These are phyloP conservation scores for Neosilurus hyrtlii DNA, from an alignment of 2,797 vertebrate species.

Conservation along the genomic window DNA sequence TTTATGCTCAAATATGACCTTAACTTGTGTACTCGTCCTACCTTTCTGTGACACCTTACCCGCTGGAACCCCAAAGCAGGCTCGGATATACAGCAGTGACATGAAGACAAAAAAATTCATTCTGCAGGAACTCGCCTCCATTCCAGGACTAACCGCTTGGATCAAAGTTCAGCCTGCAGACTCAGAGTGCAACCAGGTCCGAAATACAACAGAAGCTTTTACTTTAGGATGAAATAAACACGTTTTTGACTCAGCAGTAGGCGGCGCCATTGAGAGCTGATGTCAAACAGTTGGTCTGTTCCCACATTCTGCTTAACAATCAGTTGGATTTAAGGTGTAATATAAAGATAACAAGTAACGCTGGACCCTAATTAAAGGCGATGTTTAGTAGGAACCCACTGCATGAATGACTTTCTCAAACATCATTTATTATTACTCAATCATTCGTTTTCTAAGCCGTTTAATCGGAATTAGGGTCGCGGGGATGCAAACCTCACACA, in stretches of 20 bases:
- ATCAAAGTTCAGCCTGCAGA: conserved; percentile 61
- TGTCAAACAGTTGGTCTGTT: neutral
- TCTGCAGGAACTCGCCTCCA: conserved; percentile 63
- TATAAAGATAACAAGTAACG: neutral
- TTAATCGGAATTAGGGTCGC: too few species aligned
- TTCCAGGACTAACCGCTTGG: conserved; percentile 38
- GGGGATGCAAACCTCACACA: too few species aligned
- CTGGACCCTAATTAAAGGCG: too few species aligned
- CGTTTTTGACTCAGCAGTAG: conserved; percentile 37
- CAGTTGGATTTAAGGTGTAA: neutral
- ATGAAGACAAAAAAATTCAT: conserved; percentile 53
- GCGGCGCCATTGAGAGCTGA: conserved; percentile 13
- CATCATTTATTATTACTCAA: too few species aligned
- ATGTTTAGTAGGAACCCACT: too few species aligned
- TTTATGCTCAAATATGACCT: neutral
- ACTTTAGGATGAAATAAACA: neutral
- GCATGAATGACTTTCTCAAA: too few species aligned
- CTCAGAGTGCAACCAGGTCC: neutral
- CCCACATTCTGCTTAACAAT: neutral
- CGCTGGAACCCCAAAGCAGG: conserved; percentile 62
- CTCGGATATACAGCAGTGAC: conserved; percentile 58
- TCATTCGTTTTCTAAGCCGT: too few species aligned
- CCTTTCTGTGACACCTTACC: conserved; percentile 60
- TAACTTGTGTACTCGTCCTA: neutral
- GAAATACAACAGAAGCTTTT: neutral